Evolutionary conservation across 2,888 invertebrate genomes (phyloP).

Genomic region (Lomographa bimaculata): DNA sequence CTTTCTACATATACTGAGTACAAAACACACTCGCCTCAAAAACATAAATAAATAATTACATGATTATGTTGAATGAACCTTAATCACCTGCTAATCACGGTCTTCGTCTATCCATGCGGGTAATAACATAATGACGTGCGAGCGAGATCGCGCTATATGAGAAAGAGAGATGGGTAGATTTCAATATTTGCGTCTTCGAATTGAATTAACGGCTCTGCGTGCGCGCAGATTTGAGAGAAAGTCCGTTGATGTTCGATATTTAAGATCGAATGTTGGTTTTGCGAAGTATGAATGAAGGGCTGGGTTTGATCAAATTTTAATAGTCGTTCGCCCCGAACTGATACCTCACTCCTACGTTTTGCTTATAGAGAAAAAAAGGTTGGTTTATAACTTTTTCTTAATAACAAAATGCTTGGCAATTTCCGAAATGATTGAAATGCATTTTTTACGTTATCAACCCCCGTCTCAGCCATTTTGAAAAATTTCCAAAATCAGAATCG

Average conservation of each 20-base stretch:
- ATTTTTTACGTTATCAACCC: too few species aligned
- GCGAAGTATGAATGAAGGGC: not conserved
- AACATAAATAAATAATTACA: constrained; percentile 82
- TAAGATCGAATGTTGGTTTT: constrained; percentile 10
- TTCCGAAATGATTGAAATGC: too few species aligned
- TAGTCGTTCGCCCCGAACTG: too few species aligned
- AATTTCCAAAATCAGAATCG: too few species aligned
- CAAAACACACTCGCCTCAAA: constrained; percentile 76
- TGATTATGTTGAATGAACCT: constrained; percentile 79
- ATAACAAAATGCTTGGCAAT: too few species aligned
- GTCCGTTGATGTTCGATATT: constrained; percentile 33
- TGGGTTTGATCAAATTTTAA: too few species aligned
- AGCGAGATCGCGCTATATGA: constrained; percentile 43
- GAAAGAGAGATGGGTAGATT: constrained; percentile 36
- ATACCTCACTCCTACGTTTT: too few species aligned
- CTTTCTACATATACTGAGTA: constrained; percentile 46
- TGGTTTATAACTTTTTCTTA: too few species aligned
- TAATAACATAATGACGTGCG: constrained; percentile 76
- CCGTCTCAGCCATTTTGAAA: too few species aligned
- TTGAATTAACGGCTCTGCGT: constrained; percentile 37
- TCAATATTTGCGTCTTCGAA: constrained; percentile 31
- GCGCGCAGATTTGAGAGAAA: constrained; percentile 53
- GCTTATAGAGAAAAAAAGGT: too few species aligned
- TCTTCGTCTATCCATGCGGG: constrained; percentile 60
- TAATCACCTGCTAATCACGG: constrained; percentile 80